Conservation (phyloP, 2,888 invertebrate genomes). For the Petrolisthes cinctipes region DNA sequence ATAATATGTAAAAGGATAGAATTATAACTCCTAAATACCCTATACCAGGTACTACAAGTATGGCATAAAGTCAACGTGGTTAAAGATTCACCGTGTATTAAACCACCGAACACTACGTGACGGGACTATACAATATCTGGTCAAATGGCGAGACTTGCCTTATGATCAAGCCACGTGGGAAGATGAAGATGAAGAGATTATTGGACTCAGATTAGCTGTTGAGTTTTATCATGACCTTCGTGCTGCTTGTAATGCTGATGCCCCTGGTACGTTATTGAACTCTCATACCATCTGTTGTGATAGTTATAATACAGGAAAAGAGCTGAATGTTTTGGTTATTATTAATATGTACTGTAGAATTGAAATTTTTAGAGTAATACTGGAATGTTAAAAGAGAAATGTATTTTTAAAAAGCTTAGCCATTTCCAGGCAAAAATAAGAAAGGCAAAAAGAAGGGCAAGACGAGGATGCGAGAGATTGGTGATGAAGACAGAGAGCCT, state of each 20-base stretch:
- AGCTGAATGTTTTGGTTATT: not conserved
- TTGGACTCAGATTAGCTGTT: conserved; percentile 86
- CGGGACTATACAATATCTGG: conserved; percentile 87
- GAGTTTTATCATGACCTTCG: conserved; percentile 93
- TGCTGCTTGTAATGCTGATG: conserved; percentile 80
- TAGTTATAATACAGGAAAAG: not conserved
- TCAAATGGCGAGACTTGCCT: conserved; percentile 97
- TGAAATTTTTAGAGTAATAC: not conserved
- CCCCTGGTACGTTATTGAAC: conserved; percentile 26
- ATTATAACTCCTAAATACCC: not conserved
- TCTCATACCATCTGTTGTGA: too few relatives aligned
- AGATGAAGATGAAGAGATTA: conserved; percentile 88
- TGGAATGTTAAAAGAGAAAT: not conserved
- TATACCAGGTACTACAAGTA: conserved; percentile 78
- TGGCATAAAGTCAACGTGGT: conserved; percentile 98
- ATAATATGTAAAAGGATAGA: not conserved
- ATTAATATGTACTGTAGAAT: not conserved
- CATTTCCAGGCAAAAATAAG: conserved; percentile 70
- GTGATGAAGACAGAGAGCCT: conserved; percentile 79
- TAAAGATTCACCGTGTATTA: conserved; percentile 94
- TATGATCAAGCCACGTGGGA: conserved; percentile 99
- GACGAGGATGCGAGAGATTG: conserved; percentile 79
- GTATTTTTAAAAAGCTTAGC: not conserved
- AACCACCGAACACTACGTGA: conserved; percentile 90
- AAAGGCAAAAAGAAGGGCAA: conserved; percentile 74